These are phyloP conservation scores for Chalcosyrphus nemorum DNA, from an alignment of 2,888 invertebrate genomes.

Conservation along the genomic window DNA sequence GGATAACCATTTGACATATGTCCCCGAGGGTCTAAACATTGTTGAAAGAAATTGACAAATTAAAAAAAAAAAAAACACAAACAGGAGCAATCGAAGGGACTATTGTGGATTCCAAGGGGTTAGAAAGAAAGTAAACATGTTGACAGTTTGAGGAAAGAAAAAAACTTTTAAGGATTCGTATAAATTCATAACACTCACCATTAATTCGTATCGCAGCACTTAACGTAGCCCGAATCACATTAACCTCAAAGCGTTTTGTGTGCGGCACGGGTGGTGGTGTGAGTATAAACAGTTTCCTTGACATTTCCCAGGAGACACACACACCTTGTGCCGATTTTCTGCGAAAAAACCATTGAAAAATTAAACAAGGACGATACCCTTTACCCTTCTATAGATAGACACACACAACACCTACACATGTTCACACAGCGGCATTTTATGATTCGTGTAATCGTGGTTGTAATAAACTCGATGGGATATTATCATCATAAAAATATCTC, in stretches of 20 bases:
- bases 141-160: too few species aligned
- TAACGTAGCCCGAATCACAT: conserved; percentile 26
- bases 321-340: neutral
- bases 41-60: neutral
- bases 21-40: neutral
- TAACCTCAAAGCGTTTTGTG: neutral
- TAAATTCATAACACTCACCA: neutral
- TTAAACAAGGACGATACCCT: neutral
- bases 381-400: neutral
- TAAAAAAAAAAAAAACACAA: too few species aligned
- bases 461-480: conserved; percentile 26
- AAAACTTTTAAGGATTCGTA: neutral
- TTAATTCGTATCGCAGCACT: conserved; percentile 28
- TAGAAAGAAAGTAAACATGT: too few species aligned
- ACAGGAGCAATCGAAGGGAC: neutral
- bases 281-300: neutral
- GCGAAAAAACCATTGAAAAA: conserved; percentile 8
- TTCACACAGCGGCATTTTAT: neutral
- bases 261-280: neutral
- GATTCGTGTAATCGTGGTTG: conserved; percentile 34
- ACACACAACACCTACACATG: neutral
- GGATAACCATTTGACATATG: neutral
- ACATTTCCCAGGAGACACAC: neutral
- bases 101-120: neutral
- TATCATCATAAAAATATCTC: conserved; percentile 10